A percentile compares a stretch with the other conserved stretches of the same genome.
phyloP scores from a whole-genome alignment of 2,888 invertebrate species.

The Rhingia rostrata region DNA sequence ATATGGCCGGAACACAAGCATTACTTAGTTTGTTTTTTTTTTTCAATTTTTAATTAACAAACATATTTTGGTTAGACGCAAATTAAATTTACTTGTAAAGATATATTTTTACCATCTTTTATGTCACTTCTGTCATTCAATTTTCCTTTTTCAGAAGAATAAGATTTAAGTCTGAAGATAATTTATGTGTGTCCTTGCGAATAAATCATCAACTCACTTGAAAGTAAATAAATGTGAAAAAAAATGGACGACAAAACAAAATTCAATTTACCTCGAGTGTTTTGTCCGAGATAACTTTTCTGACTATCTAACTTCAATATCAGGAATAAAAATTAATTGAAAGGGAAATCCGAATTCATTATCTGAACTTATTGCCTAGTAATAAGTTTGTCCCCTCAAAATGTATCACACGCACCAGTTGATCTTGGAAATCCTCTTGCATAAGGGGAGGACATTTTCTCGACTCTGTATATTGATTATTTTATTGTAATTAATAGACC shows the following conservation, averaged over 20 bases:
- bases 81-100: constrained; percentile 28
- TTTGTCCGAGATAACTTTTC: constrained; percentile 19
- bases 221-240: background rate
- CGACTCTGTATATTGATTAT: constrained; percentile 45
- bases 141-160: too few relatives aligned
- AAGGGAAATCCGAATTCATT: constrained; percentile 40
- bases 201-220: too few relatives aligned
- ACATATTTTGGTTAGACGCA: constrained; percentile 42
- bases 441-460: constrained; percentile 14
- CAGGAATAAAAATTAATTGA: constrained; percentile 45
- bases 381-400: constrained; percentile 22
- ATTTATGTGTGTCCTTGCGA: too few relatives aligned
- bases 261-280: constrained; percentile 6
- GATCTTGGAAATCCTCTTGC: background rate
- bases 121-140: background rate
- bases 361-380: constrained; percentile 30
- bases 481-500: constrained; percentile 59
- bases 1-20: background rate
- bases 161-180: too few relatives aligned
- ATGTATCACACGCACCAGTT: constrained; percentile 43
- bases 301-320: constrained; percentile 34
- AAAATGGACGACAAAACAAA: constrained; percentile 1
- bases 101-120: constrained; percentile 7
- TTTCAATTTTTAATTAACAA: constrained; percentile 51
- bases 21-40: constrained; percentile 7